Evolutionary conservation across 1,140 invertebrate genomes (phyloP), one percentile per base, ranked within the genome.

Genomic region (Acromyrmex charruanus): DNA sequence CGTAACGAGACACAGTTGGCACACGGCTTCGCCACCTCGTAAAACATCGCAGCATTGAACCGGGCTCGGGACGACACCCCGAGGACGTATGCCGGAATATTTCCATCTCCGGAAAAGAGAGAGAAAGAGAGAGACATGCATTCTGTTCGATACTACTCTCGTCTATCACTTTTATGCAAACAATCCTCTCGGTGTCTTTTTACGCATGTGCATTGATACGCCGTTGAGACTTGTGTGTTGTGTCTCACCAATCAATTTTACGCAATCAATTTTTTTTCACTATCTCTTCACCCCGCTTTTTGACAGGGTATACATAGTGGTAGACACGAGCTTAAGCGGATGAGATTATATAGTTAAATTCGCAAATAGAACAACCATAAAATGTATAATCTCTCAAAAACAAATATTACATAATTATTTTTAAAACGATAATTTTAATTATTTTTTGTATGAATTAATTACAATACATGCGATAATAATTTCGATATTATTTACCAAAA

Each of bases 1-100:
- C 94, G 92, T 94, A 94, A 94, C 93, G 94, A 94, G 92, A 93
- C 93, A 93, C 93, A 93, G 93, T 94, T 94, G 93, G 93, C 93
- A 94, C 93, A 94, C 91, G 88, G 89, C 79, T 87, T 94, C 90
- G 89, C 92, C 94, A 94, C 93, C 92, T 94, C 94, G 91, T 94
- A 94, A 94, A 94, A 94, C 92, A 94, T 93, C 90, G 86, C 55
- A 68, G 79, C 84, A 65, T 71, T 79, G 82, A 79, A 71, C 84
- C 87, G 75, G 10, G 87, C 87, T 68, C 86, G 75, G 39, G 77
- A 79, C 91, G 91, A 94, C 93, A 86, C 92, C 89, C 91, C 77
- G 25, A 93, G 91, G 90, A 94, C 86, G 86, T 86, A 87, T 81
- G 49, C 71, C 72, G 88, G 68, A 86, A 81, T 87, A 88, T 86